Evolutionary conservation across 2,113 vertebrate species (phyloP).

Genomic region (Recurvirostra avosetta): DNA sequence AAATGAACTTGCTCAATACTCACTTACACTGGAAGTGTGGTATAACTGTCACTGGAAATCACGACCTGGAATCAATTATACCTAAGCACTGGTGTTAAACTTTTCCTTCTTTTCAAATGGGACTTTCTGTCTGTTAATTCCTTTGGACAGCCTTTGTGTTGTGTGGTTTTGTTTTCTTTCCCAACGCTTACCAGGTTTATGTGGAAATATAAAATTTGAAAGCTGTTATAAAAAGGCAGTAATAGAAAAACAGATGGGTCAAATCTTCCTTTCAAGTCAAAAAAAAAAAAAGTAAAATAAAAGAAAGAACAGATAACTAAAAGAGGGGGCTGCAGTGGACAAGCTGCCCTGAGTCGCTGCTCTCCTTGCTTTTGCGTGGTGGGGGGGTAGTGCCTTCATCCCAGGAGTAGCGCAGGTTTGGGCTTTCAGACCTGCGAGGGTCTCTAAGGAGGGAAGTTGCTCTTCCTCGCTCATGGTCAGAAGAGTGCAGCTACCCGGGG

Average conservation of each 20-base stretch:
- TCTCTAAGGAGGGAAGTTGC: not conserved
- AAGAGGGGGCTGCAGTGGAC: not conserved
- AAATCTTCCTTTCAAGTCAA: not conserved
- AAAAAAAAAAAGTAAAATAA: not conserved
- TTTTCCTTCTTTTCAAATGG: not conserved
- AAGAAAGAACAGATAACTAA: too few relatives aligned
- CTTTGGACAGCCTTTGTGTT: not conserved
- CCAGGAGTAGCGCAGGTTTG: too few relatives aligned
- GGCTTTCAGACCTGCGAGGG: not conserved
- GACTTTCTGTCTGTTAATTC: not conserved
- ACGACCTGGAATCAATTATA: not conserved
- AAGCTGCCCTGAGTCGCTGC: not conserved
- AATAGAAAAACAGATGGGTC: not conserved
- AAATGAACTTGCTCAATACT: slow-evolving; percentile 40
- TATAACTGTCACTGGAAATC: not conserved
- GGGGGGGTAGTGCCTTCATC: not conserved
- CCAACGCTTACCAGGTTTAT: not conserved
- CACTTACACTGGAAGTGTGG: not conserved
- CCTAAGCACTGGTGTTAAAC: not conserved
- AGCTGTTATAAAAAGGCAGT: not conserved
- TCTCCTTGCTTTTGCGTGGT: not conserved
- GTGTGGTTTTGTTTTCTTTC: not conserved
- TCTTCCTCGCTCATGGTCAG: not conserved
- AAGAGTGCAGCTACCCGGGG: not conserved
- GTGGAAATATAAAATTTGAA: not conserved